Percentiles rank a stretch among this genome's conserved stretches.
These are phyloP conservation scores for Crossocerus cetratus DNA, from an alignment of 2,888 invertebrate genomes.

Conservation along the genomic window DNA sequence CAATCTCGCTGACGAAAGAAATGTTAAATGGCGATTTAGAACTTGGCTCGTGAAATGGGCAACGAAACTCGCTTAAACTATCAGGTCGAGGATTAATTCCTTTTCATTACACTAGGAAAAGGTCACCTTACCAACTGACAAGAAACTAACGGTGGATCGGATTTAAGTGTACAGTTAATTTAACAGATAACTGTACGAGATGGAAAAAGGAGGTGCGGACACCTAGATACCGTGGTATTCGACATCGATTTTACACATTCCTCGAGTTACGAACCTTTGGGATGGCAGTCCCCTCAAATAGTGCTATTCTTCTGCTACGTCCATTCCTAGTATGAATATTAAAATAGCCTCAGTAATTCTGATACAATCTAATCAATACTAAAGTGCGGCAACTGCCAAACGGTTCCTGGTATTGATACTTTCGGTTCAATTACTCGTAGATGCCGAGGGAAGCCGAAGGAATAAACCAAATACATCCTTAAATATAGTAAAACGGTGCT, in stretches of 20 bases:
- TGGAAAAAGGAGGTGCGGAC: not conserved
- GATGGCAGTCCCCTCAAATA: constrained; percentile 2
- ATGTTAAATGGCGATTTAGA: too few relatives aligned
- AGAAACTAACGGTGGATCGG: not conserved
- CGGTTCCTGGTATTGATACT: too few relatives aligned
- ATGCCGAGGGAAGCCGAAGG: too few relatives aligned
- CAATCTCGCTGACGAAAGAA: too few relatives aligned
- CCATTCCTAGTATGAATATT: constrained; percentile 20
- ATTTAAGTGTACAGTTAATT: not conserved
- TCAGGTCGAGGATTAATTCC: too few relatives aligned
- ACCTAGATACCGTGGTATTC: not conserved
- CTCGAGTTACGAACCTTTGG: not conserved
- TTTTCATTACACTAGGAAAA: too few relatives aligned
- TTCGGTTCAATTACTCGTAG: too few relatives aligned
- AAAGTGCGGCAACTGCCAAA: not conserved
- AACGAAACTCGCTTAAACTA: too few relatives aligned
- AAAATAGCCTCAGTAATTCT: constrained; percentile 29
- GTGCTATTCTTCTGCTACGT: constrained; percentile 21
- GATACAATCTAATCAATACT: constrained; percentile 24
- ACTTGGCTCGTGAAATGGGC: too few relatives aligned
- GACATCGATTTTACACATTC: not conserved
- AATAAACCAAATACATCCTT: too few relatives aligned
- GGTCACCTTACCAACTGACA: too few relatives aligned
- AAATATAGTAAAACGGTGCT: too few relatives aligned
- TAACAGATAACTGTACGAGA: not conserved